Percentiles rank a stretch among this genome's conserved stretches.
These are phyloP conservation scores for Callitettix versicolor DNA, from an alignment of 1,140 invertebrate species.

Conservation along the genomic window DNA sequence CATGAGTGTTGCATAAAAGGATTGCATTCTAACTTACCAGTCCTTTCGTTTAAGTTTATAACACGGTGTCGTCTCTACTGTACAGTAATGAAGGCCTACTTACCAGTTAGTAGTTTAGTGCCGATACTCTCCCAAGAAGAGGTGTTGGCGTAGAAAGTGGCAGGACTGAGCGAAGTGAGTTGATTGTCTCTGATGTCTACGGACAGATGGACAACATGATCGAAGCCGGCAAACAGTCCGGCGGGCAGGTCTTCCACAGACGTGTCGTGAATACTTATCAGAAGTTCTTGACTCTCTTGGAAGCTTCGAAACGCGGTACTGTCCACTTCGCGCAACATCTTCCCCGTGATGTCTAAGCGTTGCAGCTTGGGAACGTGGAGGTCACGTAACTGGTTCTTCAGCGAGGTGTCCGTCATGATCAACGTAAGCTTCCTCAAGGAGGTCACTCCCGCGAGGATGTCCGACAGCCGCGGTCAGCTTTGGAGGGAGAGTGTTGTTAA, in stretches of 20 bases:
- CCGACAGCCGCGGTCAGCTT: constrained; percentile 40
- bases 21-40: too few species aligned
- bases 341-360: constrained; percentile 67
- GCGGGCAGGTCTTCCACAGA: constrained; percentile 62
- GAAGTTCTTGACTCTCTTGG: constrained; percentile 49
- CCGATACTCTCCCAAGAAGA: constrained; percentile 76
- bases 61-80: too few species aligned
- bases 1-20: too few species aligned
- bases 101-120: constrained; percentile 67
- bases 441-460: constrained; percentile 41
- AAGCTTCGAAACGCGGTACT: constrained; percentile 53
- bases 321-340: constrained; percentile 51
- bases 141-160: constrained; percentile 72
- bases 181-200: constrained; percentile 73
- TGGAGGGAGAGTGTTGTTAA: constrained; percentile 18
- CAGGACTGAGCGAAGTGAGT: constrained; percentile 65
- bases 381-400: constrained; percentile 7
- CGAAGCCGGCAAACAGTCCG: constrained; percentile 62
- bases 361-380: constrained; percentile 59
- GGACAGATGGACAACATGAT: constrained; percentile 57
- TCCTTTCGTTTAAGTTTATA: too few species aligned
- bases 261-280: constrained; percentile 63
- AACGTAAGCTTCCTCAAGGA: constrained; percentile 49
- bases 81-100: too few species aligned
- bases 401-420: constrained; percentile 48